Conservation (phyloP, 1,140 invertebrate genomes). For the Penaeus japonicus region DNA sequence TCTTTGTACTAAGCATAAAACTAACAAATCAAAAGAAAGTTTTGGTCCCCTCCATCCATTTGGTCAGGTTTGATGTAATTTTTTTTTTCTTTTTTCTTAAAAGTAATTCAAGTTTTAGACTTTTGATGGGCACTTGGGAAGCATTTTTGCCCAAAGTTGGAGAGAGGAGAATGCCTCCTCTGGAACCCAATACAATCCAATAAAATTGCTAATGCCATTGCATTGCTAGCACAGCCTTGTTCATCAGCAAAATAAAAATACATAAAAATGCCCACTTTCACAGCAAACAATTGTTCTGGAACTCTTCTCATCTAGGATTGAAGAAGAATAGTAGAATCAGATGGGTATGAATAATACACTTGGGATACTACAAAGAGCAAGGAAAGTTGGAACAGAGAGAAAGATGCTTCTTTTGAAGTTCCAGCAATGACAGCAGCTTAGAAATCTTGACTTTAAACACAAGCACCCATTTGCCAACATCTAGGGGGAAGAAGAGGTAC, state of each 20-base stretch:
- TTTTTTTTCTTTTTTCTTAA: too few species aligned
- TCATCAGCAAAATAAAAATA: neutral
- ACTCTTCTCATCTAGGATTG: constrained; percentile 42
- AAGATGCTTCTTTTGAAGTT: constrained; percentile 35
- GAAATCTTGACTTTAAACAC: constrained; percentile 50
- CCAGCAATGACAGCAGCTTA: constrained; percentile 37
- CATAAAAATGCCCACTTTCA: constrained; percentile 49
- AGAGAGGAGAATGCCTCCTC: constrained; percentile 32
- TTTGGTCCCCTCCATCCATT: constrained; percentile 43
- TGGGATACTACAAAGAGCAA: constrained; percentile 51
- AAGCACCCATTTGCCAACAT: constrained; percentile 53
- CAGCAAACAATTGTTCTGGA: constrained; percentile 43
- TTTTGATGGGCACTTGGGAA: neutral
- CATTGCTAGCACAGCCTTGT: constrained; percentile 24
- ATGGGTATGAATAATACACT: constrained; percentile 45
- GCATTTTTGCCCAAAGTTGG: constrained; percentile 19
- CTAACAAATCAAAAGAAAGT: neutral
- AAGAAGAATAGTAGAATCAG: constrained; percentile 38
- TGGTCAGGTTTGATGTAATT: constrained; percentile 1
- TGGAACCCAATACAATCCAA: neutral
- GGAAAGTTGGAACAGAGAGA: constrained; percentile 45
- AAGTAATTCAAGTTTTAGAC: neutral
- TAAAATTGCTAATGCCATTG: constrained; percentile 7
- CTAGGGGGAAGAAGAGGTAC: constrained; percentile 36
- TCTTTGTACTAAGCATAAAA: neutral